phyloP scores from a whole-genome alignment of 2,888 invertebrate genomes.

The Chloroclystis v-ata region DNA sequence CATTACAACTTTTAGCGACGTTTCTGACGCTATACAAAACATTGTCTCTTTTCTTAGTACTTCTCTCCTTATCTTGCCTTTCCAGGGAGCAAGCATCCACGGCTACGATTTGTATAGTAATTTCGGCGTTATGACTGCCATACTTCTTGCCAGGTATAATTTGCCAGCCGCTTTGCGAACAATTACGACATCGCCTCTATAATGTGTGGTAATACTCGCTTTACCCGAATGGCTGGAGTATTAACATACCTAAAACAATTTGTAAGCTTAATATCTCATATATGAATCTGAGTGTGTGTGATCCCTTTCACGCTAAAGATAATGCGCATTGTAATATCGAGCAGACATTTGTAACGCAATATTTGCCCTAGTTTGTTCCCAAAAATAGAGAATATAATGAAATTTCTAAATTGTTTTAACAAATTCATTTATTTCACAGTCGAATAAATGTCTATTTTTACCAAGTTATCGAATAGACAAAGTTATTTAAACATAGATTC shows the following conservation, averaged over 20 bases:
- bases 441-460: too few relatives aligned
- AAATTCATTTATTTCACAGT: too few relatives aligned
- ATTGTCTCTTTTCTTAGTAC: neutral
- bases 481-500: too few relatives aligned
- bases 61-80: conserved; percentile 3
- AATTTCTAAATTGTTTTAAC: too few relatives aligned
- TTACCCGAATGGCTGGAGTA: neutral
- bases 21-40: neutral
- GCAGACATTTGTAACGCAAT: too few relatives aligned
- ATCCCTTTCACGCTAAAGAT: too few relatives aligned
- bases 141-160: conserved; percentile 67
- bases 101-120: conserved; percentile 66
- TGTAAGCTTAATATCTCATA: too few relatives aligned
- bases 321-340: too few relatives aligned
- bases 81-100: conserved; percentile 23
- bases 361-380: too few relatives aligned
- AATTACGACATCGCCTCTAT: conserved; percentile 53
- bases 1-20: neutral
- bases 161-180: conserved; percentile 61
- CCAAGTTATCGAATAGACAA: too few relatives aligned
- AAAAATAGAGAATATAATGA: too few relatives aligned
- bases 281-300: too few relatives aligned
- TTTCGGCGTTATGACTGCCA: conserved; percentile 47
- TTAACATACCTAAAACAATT: neutral
- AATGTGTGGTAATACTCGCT: conserved; percentile 26